These are phyloP conservation scores for Hypomecis atomaria DNA, from an alignment of 2,888 invertebrate genomes.

Conservation along the genomic window DNA sequence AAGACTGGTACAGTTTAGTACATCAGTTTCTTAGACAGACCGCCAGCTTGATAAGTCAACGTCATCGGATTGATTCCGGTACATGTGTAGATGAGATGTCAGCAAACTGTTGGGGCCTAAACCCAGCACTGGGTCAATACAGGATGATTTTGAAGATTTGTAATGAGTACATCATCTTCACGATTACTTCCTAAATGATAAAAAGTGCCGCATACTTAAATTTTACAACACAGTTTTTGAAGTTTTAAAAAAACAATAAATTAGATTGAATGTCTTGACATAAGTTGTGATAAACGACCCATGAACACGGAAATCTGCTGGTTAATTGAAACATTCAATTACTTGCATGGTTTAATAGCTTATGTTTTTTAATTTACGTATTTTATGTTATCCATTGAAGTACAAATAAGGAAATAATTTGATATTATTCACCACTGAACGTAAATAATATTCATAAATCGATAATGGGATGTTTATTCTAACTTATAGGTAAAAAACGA, in stretches of 20 bases:
- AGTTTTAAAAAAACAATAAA: slow-evolving; percentile 9
- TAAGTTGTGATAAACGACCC: slow-evolving; percentile 39
- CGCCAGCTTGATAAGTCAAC: too few relatives aligned
- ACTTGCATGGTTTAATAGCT: not conserved
- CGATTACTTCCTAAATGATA: too few relatives aligned
- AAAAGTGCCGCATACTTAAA: too few relatives aligned
- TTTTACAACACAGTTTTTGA: too few relatives aligned
- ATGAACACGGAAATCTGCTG: slow-evolving; percentile 40
- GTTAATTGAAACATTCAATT: slow-evolving; percentile 35
- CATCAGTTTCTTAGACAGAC: too few relatives aligned
- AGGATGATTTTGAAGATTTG: too few relatives aligned
- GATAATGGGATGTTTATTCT: not conserved
- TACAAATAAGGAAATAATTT: slow-evolving; percentile 17
- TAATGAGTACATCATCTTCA: too few relatives aligned
- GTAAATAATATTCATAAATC: not conserved
- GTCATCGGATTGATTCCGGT: too few relatives aligned
- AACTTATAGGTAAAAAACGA: not conserved
- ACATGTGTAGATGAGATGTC: too few relatives aligned
- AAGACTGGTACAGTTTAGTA: too few relatives aligned
- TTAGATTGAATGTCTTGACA: slow-evolving; percentile 13
- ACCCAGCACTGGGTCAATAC: too few relatives aligned
- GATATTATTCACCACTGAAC: slow-evolving; percentile 16
- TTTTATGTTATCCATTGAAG: not conserved
- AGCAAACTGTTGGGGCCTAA: too few relatives aligned
- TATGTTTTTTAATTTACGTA: slow-evolving; percentile 3